A percentile compares a stretch with the other conserved stretches of the same genome.
Conservation (phyloP, 2,888 invertebrate genomes). For the Blastobasis lacticolella region DNA sequence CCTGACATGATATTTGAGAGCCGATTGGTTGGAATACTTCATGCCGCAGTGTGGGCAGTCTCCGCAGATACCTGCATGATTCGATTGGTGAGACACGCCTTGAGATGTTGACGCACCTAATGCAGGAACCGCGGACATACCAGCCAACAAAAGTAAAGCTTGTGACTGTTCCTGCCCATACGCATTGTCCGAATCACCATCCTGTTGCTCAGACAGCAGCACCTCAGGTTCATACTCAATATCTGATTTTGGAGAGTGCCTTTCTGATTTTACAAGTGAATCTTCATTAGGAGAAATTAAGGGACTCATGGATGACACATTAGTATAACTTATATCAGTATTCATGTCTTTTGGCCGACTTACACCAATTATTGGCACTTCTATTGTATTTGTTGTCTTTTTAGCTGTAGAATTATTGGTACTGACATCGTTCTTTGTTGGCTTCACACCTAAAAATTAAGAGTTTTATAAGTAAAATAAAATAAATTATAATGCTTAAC, state of each 20-base stretch:
- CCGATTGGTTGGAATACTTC: constrained; percentile 80
- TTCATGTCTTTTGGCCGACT: constrained; percentile 45
- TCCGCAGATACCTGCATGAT: constrained; percentile 73
- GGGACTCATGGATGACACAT: constrained; percentile 48
- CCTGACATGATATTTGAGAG: constrained; percentile 79
- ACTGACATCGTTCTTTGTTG: constrained; percentile 55
- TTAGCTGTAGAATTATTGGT: constrained; percentile 44
- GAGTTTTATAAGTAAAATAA: background rate
- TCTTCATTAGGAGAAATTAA: constrained; percentile 38
- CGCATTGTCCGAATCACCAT: constrained; percentile 48
- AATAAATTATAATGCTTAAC: background rate
- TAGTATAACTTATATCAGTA: constrained; percentile 37
- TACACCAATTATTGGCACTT: constrained; percentile 29
- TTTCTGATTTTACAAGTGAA: constrained; percentile 53
- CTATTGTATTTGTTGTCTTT: constrained; percentile 45
- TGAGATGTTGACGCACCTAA: constrained; percentile 61
- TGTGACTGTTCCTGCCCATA: constrained; percentile 57
- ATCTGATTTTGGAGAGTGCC: constrained; percentile 62
- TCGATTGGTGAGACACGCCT: constrained; percentile 53
- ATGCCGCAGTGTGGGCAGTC: constrained; percentile 81
- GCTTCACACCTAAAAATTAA: constrained; percentile 53
- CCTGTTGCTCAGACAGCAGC: constrained; percentile 61
- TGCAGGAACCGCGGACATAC: constrained; percentile 51
- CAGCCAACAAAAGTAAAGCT: constrained; percentile 50
- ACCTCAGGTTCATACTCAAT: constrained; percentile 66